Base-by-base conservation (phyloP, 1,140 invertebrate species). In the Cheumatopsyche charites region DNA sequence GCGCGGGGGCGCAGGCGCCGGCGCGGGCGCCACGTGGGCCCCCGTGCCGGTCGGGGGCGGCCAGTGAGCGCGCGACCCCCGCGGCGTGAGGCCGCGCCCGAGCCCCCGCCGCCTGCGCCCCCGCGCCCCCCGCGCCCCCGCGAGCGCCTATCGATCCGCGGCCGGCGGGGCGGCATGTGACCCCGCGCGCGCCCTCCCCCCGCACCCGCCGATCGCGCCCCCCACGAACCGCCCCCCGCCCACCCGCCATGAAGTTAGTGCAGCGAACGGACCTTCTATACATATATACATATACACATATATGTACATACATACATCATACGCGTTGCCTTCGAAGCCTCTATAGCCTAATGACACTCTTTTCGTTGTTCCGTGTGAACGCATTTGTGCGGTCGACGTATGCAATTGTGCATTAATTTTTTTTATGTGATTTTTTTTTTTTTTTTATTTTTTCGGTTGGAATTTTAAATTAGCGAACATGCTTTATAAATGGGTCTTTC, bases 61-160 rank as follows among this genome's bases (percentile, higher is more conserved):
- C 29, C 72, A 76, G 74, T 76, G 74, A 71, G 72, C 71, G 74
- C 70, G 74, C 69, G 74, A 70, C 43, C 71, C 71, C 71, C 74
- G 71, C 67, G 71, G 69, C 29, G 72, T 71, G 68, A 21, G 70
- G 74, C 72, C 49, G 74, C 63, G 7, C 26, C 36, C 17, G 29
- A 19, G 29, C 65, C 55, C 62, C 70, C 26, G 23, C 9, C 41
- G 29, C 17, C n/a, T 36, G 36, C 65, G n/a, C 41, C 41, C 65
- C 65, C 65, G 65, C 65, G n/a, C 9, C 41, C 3, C 17, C n/a
- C 17, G 36, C 65, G n/a, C 41, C 41, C 65, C 65, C 65, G 65
- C 65, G n/a, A n/a, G 41, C 41, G n/a, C 17, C n/a, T 47, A 61
- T 55, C 55, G 66, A 49, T 55, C 68, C 19, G 25, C 47, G 19